Base-by-base conservation (phyloP, 2,113 vertebrate species). In the Odontesthes bonariensis region DNA sequence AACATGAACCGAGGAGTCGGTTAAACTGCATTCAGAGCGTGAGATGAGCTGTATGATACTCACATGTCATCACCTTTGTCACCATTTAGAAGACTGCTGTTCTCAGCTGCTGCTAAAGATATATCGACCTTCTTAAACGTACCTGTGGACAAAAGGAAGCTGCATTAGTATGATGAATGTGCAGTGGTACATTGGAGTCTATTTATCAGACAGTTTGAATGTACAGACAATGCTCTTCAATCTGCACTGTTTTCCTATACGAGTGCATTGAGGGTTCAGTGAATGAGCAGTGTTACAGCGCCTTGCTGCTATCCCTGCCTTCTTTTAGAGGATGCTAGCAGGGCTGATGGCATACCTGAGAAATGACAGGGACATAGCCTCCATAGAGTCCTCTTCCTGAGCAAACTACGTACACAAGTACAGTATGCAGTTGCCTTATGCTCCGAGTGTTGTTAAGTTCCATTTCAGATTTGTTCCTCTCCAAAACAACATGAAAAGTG, bases 41-140 rank as follows among this genome's bases (percentile, higher is more conserved):
- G 11, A 40, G 17, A 47, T 53, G 35, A n/a, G n/a, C 8, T 35
- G 61, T 10, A 49, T 13, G 10, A 63, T 66, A 92, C 94, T 93
- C 74, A 95, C 95, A 90, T 14, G 32, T 84, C 89, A 79, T 86
- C 82, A 8, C 42, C 86, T 65, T 88, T 87, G 13, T 52, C 81
- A 40, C 89, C 89, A 6, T 94, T 92, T 57, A 92, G 73, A 46
- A 85, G 81, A 1, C n/a, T 11, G 23, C n/a, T 11, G 23, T 91
- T 89, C 59, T 82, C 84, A 11, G 79, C 75, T 44, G 77, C 77
- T 8, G 88, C 32, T 58, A 89, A 86, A 47, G 89, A 81, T 0
- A 69, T 62, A 10, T 91, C 86, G 2, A 76, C 47, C 67, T 87
- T 90, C 66, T 85, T 89, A 23, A 79, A 77, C 38, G 85, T 70